Evolutionary conservation across 2,888 invertebrate species (phyloP).

Genomic region (Dynastes hyllus): DNA sequence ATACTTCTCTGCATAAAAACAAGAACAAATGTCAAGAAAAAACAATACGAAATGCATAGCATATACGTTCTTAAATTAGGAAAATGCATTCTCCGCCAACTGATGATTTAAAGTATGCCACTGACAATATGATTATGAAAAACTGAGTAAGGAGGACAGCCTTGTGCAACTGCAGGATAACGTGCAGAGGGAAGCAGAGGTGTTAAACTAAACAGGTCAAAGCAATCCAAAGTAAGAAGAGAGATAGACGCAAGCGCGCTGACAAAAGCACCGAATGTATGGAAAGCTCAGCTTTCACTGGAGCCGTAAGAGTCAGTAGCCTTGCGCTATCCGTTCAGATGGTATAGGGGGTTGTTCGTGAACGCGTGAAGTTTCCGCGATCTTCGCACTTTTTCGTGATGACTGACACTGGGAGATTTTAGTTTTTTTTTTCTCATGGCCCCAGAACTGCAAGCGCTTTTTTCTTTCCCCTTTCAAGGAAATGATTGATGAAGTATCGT

Average conservation of each 20-base stretch:
- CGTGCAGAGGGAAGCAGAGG: constrained; percentile 62
- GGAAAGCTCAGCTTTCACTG: constrained; percentile 63
- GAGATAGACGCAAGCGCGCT: constrained; percentile 56
- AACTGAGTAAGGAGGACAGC: constrained; percentile 47
- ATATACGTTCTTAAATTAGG: constrained; percentile 24
- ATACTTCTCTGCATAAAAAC: background rate
- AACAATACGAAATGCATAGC: background rate
- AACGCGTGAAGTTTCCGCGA: constrained; percentile 44
- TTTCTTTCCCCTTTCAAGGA: constrained; percentile 32
- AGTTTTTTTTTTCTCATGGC: constrained; percentile 46
- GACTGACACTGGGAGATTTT: constrained; percentile 53
- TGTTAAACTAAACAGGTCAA: constrained; percentile 67
- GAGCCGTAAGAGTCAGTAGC: constrained; percentile 64
- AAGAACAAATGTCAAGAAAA: background rate
- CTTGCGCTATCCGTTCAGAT: constrained; percentile 60
- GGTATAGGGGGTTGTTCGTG: constrained; percentile 41
- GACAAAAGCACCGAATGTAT: constrained; percentile 60
- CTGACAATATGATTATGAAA: constrained; percentile 53
- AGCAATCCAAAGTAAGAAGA: constrained; percentile 62
- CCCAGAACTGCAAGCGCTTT: constrained; percentile 24
- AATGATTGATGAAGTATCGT: constrained; percentile 51
- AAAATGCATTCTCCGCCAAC: constrained; percentile 34
- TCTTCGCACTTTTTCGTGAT: constrained; percentile 41
- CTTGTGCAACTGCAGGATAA: constrained; percentile 44
- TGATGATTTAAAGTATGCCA: constrained; percentile 32